Conservation (phyloP, 2,113 vertebrate species). For the Eira barbara region DNA sequence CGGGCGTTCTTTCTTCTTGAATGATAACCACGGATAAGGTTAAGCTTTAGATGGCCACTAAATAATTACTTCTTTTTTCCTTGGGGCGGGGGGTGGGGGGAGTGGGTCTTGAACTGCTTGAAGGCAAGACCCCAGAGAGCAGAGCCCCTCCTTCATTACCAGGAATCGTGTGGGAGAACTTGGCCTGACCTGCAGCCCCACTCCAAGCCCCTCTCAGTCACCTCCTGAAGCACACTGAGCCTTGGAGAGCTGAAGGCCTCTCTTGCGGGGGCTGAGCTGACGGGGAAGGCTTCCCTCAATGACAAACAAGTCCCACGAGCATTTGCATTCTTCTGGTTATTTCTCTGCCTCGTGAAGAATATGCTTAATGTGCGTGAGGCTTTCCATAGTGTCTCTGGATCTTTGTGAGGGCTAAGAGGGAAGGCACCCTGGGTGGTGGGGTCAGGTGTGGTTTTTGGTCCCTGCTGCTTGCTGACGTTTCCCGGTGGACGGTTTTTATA, state of each 20-base stretch:
- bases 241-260: neutral
- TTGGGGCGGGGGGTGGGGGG: neutral
- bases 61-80: neutral
- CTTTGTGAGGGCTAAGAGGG: neutral
- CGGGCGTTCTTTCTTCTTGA: neutral
- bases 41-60: neutral
- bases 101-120: neutral
- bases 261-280: neutral
- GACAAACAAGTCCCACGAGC: fast-evolving
- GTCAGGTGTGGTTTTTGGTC: neutral
- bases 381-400: neutral
- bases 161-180: neutral
- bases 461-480: neutral
- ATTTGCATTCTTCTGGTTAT: neutral
- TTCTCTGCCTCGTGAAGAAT: neutral
- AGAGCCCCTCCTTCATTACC: neutral
- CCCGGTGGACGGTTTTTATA: neutral
- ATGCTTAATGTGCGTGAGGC: fast-evolving
- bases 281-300: neutral
- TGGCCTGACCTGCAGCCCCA: neutral
- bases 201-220: neutral
- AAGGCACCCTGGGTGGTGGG: neutral
- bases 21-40: neutral
- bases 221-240: neutral
- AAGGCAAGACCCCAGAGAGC: neutral